These are phyloP conservation scores for Junonia oenone DNA, from an alignment of 2,888 invertebrate genomes.

Conservation along the genomic window DNA sequence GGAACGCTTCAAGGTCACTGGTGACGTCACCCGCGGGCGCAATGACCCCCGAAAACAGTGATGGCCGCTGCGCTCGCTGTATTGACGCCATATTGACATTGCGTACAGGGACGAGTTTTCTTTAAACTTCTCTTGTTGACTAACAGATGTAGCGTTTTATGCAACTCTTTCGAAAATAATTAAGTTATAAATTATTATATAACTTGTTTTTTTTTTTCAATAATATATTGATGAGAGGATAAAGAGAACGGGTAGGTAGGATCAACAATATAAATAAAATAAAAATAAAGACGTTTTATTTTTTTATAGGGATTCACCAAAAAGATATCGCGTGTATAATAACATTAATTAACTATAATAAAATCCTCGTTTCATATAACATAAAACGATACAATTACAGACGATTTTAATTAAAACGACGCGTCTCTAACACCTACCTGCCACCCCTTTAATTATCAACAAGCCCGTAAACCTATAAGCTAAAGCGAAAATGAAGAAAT, in stretches of 20 bases:
- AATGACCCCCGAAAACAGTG: conserved; percentile 65
- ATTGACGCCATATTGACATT: conserved; percentile 28
- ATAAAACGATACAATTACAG: conserved; percentile 1
- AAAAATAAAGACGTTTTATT: too few species aligned
- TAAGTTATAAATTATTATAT: background rate
- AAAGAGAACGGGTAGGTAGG: too few species aligned
- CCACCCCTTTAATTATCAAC: conserved; percentile 20
- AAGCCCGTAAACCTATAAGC: conserved; percentile 10
- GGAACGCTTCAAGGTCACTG: conserved; percentile 71
- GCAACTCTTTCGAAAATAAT: background rate
- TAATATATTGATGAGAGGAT: too few species aligned
- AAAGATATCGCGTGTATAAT: background rate
- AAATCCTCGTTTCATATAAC: background rate
- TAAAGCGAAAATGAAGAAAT: conserved; percentile 27
- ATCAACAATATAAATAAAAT: too few species aligned
- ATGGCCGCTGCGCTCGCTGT: conserved; percentile 38
- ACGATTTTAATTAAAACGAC: conserved; percentile 14
- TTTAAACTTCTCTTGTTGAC: conserved; percentile 10
- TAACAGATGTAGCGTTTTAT: conserved; percentile 1
- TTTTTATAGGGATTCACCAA: too few species aligned
- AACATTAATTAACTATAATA: background rate
- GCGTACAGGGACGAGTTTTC: conserved; percentile 12
- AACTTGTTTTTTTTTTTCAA: background rate
- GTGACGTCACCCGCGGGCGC: conserved; percentile 68
- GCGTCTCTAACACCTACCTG: conserved; percentile 16